phyloP scores from a whole-genome alignment of 2,797 vertebrate genomes.

The Triplophysa bombifrons region DNA sequence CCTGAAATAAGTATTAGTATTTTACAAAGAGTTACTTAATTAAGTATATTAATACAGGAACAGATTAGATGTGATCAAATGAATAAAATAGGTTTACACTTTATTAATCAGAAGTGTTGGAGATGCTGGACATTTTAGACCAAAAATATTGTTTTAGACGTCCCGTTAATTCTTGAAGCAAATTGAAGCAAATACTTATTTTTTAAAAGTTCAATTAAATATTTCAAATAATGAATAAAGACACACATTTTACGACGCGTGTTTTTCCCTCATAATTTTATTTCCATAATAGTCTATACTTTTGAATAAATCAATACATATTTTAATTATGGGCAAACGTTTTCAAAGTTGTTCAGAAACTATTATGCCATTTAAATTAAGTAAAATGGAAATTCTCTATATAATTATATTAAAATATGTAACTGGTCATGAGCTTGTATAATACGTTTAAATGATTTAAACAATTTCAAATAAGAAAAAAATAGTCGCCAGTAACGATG shows the following conservation, averaged over 20 bases:
- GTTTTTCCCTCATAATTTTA: too few species aligned
- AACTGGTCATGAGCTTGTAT: background rate
- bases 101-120: background rate
- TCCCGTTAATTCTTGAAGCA: background rate
- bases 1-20: slow-evolving; percentile 60
- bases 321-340: background rate
- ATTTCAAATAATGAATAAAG: background rate
- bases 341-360: background rate
- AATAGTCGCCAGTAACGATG: background rate
- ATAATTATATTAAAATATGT: background rate
- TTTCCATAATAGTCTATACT: background rate
- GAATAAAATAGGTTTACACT: background rate
- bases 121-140: too few species aligned
- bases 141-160: background rate
- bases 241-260: background rate
- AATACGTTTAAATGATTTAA: background rate
- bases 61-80: background rate
- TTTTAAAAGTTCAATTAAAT: background rate
- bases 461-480: background rate
- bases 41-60: background rate
- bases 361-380: background rate
- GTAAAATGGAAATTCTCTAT: background rate
- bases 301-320: background rate
- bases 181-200: background rate
- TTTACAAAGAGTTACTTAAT: slow-evolving; percentile 33